Conservation (phyloP, 2,888 invertebrate genomes). For the Meganola albula region DNA sequence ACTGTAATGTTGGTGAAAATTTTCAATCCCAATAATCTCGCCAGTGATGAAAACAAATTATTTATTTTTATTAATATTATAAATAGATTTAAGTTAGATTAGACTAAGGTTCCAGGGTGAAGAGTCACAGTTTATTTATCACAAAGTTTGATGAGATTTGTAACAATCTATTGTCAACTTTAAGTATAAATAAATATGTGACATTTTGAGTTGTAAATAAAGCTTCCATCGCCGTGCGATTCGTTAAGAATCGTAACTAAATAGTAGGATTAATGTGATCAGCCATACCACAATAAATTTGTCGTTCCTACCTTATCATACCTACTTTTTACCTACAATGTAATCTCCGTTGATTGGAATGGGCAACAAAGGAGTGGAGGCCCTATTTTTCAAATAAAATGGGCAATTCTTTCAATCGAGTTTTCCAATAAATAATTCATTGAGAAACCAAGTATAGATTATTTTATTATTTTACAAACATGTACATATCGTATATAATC, state of each 20-base stretch:
- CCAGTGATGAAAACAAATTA: constrained; percentile 39
- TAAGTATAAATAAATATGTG: constrained; percentile 10
- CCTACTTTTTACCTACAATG: no score
- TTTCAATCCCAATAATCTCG: constrained; percentile 11
- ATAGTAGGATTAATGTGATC: constrained; percentile 20
- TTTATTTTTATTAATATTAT: constrained; percentile 39
- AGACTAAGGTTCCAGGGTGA: constrained; percentile 34
- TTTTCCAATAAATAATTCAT: no score
- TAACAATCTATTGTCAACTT: background rate
- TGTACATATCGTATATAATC: no score
- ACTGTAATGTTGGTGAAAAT: no score
- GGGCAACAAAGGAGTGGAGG: no score
- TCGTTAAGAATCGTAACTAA: constrained; percentile 16
- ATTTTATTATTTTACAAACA: no score
- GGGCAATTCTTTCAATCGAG: no score
- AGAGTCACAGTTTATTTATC: constrained; percentile 33
- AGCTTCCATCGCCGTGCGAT: constrained; percentile 11
- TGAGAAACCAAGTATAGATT: no score
- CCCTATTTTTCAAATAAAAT: no score
- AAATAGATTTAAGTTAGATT: constrained; percentile 24
- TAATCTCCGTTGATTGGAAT: no score
- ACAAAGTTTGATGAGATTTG: constrained; percentile 8
- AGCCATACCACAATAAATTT: constrained; percentile 29
- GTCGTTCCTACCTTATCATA: constrained; percentile 25
- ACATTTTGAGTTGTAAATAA: constrained; percentile 22